A percentile compares a stretch with the other conserved stretches of the same genome.
Evolutionary conservation across 2,888 invertebrate genomes (phyloP).

Genomic region (Agonopterix alstromeriana): DNA sequence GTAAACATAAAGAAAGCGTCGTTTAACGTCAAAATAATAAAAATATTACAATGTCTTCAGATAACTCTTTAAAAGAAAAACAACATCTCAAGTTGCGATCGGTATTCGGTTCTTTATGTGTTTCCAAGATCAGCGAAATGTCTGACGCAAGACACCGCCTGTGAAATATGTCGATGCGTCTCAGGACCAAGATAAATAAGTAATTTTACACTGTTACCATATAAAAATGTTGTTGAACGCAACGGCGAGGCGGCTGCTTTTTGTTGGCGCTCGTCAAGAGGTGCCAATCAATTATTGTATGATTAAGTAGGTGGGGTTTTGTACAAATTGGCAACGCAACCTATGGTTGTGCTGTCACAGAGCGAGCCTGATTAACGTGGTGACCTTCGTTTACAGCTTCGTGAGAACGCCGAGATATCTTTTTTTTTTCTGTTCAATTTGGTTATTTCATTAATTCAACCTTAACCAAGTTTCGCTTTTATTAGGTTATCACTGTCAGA

Average conservation of each 20-base stretch:
- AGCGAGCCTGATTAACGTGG: slow-evolving; percentile 32
- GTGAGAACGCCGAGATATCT: slow-evolving; percentile 50
- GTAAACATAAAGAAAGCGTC: neutral
- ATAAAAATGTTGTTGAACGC: slow-evolving; percentile 12
- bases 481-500: neutral
- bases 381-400: slow-evolving; percentile 37
- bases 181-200: slow-evolving; percentile 29
- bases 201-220: slow-evolving; percentile 29
- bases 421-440: slow-evolving; percentile 13
- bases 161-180: slow-evolving; percentile 25
- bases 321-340: slow-evolving; percentile 40
- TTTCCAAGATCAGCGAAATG: slow-evolving; percentile 11
- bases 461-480: slow-evolving; percentile 6
- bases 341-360: slow-evolving; percentile 26
- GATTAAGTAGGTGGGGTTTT: slow-evolving; percentile 40
- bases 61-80: slow-evolving; percentile 1
- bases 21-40: neutral
- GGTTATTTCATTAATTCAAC: neutral
- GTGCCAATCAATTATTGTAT: slow-evolving; percentile 48
- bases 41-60: neutral
- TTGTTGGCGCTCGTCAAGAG: slow-evolving; percentile 31
- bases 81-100: neutral
- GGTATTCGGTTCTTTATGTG: slow-evolving; percentile 6
- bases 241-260: slow-evolving; percentile 18
- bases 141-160: slow-evolving; percentile 27